phyloP scores from a whole-genome alignment of 2,888 invertebrate genomes.

The Gymnosoma rotundatum region DNA sequence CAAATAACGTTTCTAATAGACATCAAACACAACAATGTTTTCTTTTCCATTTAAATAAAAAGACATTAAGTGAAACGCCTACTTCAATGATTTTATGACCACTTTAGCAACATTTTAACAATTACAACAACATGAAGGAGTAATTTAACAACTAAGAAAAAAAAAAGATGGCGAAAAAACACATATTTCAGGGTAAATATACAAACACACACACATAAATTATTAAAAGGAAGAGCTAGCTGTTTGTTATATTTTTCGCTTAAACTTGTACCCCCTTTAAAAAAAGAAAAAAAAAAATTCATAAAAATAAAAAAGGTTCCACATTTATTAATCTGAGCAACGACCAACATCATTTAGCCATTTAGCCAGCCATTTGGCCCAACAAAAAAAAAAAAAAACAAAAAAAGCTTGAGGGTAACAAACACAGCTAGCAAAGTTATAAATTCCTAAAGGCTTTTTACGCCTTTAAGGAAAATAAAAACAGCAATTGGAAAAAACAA shows the following conservation, averaged over 20 bases:
- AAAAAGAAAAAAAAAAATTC: conserved; percentile 18
- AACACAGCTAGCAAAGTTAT: conserved; percentile 10
- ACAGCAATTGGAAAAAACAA: conserved; percentile 41
- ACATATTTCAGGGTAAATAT: background rate
- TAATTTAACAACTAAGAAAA: conserved; percentile 42
- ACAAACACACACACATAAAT: background rate
- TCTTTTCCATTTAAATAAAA: conserved; percentile 22
- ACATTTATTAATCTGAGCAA: conserved; percentile 67
- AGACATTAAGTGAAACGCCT: conserved; percentile 40
- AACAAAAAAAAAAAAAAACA: background rate
- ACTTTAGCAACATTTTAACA: conserved; percentile 67
- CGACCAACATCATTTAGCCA: conserved; percentile 64
- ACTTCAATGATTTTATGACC: conserved; percentile 65
- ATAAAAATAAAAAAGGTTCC: conserved; percentile 50
- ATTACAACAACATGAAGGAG: conserved; percentile 64
- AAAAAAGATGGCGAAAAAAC: conserved; percentile 15
- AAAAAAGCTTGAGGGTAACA: conserved; percentile 21
- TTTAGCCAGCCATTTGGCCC: conserved; percentile 52
- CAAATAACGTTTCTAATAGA: conserved; percentile 18
- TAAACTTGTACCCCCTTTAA: conserved; percentile 20
- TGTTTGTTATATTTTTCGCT: conserved; percentile 16
- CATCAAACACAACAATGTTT: conserved; percentile 20
- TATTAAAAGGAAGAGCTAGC: conserved; percentile 7
- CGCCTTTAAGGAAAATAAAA: conserved; percentile 57
- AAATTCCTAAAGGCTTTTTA: conserved; percentile 49